Evolutionary conservation across 2,113 vertebrate species (phyloP).

Genomic region (Mobula birostris): DNA sequence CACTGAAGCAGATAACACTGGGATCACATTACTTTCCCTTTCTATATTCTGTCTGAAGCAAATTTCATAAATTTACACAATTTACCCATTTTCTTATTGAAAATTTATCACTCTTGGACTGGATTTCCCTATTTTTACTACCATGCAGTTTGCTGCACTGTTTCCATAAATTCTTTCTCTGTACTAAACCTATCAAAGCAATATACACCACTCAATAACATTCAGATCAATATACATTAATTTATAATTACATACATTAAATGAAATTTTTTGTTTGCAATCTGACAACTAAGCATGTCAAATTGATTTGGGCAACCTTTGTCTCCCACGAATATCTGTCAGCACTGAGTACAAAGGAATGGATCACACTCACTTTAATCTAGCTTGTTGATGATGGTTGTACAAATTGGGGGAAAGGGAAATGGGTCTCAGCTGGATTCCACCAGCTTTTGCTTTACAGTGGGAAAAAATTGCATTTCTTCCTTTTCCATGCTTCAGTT

Average conservation of each 20-base stretch:
- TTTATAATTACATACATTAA: slow-evolving; percentile 32
- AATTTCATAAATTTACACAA: neutral
- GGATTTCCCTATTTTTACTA: neutral
- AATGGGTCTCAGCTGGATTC: neutral
- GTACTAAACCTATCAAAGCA: neutral
- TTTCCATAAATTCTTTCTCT: neutral
- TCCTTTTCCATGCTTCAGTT: neutral
- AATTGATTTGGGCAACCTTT: neutral
- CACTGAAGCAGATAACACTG: neutral
- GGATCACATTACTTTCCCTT: neutral
- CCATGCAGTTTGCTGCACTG: neutral
- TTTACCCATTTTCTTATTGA: neutral
- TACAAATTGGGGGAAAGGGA: neutral
- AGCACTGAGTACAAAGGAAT: neutral
- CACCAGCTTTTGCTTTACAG: neutral
- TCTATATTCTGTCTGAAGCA: neutral
- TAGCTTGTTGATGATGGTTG: neutral
- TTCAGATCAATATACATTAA: slow-evolving; percentile 23
- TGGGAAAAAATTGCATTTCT: neutral
- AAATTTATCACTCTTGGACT: neutral
- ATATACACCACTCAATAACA: neutral
- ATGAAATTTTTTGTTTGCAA: neutral
- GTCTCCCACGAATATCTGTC: neutral
- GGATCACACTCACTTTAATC: neutral
- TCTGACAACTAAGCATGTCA: neutral